Conservation (phyloP, 1,140 invertebrate genomes). For the Tyrophagus putrescentiae region DNA sequence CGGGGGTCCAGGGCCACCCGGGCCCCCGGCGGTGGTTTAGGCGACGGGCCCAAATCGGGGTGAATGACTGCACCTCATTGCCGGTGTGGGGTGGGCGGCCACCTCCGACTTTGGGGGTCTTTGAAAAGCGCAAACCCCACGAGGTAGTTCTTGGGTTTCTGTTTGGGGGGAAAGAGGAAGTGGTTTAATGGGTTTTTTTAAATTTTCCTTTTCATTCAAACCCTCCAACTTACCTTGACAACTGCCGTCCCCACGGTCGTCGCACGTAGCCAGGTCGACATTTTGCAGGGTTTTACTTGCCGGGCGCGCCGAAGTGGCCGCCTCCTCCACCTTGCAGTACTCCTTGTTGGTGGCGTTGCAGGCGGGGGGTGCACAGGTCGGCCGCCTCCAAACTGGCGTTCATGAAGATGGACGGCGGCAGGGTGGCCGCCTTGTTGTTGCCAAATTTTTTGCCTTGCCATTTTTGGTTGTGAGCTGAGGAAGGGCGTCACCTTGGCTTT, state of each 20-base stretch:
- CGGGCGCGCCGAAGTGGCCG: conserved; percentile 25
- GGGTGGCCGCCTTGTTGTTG: conserved; percentile 8
- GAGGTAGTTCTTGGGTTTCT: conserved; percentile 72
- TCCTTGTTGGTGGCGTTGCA: conserved; percentile 64
- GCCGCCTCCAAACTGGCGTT: not conserved
- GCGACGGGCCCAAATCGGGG: conserved; percentile 78
- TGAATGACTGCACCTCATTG: conserved; percentile 37
- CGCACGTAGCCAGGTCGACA: conserved; percentile 69
- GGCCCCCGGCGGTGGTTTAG: conserved; percentile 62
- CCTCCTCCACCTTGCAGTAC: conserved; percentile 47
- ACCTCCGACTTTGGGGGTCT: conserved; percentile 47
- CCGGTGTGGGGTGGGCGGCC: conserved; percentile 24
- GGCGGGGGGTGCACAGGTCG: conserved; percentile 37
- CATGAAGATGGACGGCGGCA: conserved; percentile 16
- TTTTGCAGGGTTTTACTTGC: conserved; percentile 50
- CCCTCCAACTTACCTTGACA: conserved; percentile 40
- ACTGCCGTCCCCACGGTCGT: conserved; percentile 63
- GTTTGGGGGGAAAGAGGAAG: conserved; percentile 31
- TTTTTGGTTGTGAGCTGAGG: not conserved
- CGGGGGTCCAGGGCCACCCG: conserved; percentile 60
- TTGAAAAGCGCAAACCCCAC: conserved; percentile 51
- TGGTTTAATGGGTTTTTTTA: not conserved
- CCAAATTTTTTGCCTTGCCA: too few species aligned
- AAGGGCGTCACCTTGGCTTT: not conserved
- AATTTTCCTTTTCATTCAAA: too few species aligned